phyloP scores from a whole-genome alignment of 2,113 vertebrate species.

The Lepisosteus oculatus region DNA sequence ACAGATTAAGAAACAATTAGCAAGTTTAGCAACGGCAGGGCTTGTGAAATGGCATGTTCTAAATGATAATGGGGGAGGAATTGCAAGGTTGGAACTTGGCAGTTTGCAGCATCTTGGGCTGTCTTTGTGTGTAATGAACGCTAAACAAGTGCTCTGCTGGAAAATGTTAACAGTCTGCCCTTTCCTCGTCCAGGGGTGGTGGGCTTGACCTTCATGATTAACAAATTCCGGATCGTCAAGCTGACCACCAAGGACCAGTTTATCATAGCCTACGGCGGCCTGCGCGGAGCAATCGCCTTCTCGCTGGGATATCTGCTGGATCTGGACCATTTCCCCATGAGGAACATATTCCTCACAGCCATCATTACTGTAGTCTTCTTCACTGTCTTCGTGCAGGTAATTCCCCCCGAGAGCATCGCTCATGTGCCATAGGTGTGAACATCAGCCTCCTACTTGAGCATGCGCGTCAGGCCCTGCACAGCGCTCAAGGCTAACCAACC shows the following conservation, averaged over 20 bases:
- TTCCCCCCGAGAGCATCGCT: neutral
- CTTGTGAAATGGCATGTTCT: too few species aligned
- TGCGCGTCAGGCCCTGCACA: too few species aligned
- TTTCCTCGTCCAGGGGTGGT: slow-evolving; percentile 76
- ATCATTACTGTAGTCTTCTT: slow-evolving; percentile 98
- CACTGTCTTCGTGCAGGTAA: slow-evolving; percentile 96
- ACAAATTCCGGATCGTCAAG: slow-evolving; percentile 96
- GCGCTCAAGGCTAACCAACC: too few species aligned
- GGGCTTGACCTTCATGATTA: slow-evolving; percentile 88
- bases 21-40: too few species aligned
- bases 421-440: neutral
- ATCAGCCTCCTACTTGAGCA: too few species aligned
- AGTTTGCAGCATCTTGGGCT: too few species aligned
- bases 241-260: slow-evolving; percentile 97
- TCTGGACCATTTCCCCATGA: slow-evolving; percentile 64
- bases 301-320: slow-evolving; percentile 89
- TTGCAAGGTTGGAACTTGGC: too few species aligned
- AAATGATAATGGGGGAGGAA: too few species aligned
- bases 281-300: slow-evolving; percentile 95
- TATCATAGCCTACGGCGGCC: slow-evolving; percentile 92
- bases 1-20: too few species aligned
- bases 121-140: too few species aligned
- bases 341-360: slow-evolving; percentile 90
- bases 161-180: neutral
- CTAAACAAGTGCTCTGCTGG: too few species aligned